phyloP scores from a whole-genome alignment of 37 sponge, comb jelly and placozoan genomes.

The Geodia barretti region DNA sequence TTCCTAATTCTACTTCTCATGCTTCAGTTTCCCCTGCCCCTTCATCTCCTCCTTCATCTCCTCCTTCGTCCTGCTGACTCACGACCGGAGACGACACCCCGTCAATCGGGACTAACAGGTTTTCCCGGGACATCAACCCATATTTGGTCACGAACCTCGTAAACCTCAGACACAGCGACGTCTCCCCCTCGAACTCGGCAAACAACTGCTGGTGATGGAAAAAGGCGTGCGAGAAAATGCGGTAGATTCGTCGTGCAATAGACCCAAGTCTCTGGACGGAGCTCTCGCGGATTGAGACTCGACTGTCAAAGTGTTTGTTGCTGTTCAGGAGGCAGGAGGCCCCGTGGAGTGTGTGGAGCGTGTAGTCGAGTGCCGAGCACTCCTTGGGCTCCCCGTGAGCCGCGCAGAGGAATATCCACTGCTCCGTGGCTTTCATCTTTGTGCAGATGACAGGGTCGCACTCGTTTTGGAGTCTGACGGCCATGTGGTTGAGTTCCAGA shows the following conservation, averaged over 20 bases:
- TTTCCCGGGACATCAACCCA: slow-evolving; percentile 86
- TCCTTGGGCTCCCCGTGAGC: slow-evolving; percentile 96
- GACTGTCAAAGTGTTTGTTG: slow-evolving; percentile 95
- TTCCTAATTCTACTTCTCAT: no score
- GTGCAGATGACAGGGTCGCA: slow-evolving; percentile 79
- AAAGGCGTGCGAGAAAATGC: slow-evolving; percentile 97
- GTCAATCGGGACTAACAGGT: slow-evolving; percentile 81
- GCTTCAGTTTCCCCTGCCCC: no score
- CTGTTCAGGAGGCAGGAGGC: slow-evolving; percentile 94
- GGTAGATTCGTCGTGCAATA: slow-evolving; percentile 87
- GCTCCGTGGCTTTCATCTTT: slow-evolving; percentile 94
- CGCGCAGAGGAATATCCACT: slow-evolving; percentile 98
- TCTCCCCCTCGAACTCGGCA: slow-evolving; percentile 90
- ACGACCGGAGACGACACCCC: no score
- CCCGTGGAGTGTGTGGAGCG: slow-evolving; percentile 96
- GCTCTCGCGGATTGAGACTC: slow-evolving; percentile 87
- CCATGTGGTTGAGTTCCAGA: slow-evolving; percentile 84
- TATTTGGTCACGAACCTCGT: slow-evolving; percentile 87
- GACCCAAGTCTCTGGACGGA: slow-evolving; percentile 85
- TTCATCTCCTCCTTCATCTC: no score
- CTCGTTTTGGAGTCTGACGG: slow-evolving; percentile 84
- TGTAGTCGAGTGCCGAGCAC: slow-evolving; percentile 98
- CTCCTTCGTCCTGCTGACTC: no score
- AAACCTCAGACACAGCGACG: slow-evolving; percentile 90
- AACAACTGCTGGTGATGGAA: slow-evolving; percentile 87